These are phyloP conservation scores for Indri indri DNA, from an alignment of 2,113 vertebrate species.

Conservation along the genomic window DNA sequence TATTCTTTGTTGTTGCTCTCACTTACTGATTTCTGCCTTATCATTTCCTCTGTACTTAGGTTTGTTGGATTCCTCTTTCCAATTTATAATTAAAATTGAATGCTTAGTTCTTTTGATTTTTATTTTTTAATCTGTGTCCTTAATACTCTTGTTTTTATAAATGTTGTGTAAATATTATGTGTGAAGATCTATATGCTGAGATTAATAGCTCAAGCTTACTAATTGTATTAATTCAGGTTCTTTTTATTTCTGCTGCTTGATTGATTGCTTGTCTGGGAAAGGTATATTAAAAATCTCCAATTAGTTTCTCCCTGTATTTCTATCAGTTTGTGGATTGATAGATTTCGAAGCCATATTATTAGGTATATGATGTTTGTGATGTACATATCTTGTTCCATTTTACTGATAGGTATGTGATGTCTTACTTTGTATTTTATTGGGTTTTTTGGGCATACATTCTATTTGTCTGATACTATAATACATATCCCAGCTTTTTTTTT, in stretches of 20 bases:
- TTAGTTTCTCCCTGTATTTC: not conserved
- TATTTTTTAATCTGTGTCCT: not conserved
- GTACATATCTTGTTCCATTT: not conserved
- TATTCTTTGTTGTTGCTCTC: not conserved
- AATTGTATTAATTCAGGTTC: not conserved
- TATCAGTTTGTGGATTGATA: not conserved
- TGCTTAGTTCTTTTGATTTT: conserved; percentile 11
- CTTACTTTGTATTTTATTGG: not conserved
- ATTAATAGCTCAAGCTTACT: not conserved
- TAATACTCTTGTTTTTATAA: not conserved
- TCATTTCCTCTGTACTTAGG: not conserved
- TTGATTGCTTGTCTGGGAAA: not conserved
- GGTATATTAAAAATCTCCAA: not conserved
- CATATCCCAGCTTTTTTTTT: not conserved
- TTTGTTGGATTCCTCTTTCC: not conserved
- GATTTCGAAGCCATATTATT: not conserved
- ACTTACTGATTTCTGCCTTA: not conserved
- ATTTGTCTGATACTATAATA: not conserved
- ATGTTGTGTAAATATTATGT: not conserved
- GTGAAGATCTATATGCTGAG: not conserved
- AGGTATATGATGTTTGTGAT: not conserved
- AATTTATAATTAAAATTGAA: not conserved
- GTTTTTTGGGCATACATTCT: not conserved
- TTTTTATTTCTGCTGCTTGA: not conserved
- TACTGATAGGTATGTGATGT: not conserved